Evolutionary conservation across 2,113 vertebrate species (phyloP).

Genomic region (Leucoraja erinaceus): DNA sequence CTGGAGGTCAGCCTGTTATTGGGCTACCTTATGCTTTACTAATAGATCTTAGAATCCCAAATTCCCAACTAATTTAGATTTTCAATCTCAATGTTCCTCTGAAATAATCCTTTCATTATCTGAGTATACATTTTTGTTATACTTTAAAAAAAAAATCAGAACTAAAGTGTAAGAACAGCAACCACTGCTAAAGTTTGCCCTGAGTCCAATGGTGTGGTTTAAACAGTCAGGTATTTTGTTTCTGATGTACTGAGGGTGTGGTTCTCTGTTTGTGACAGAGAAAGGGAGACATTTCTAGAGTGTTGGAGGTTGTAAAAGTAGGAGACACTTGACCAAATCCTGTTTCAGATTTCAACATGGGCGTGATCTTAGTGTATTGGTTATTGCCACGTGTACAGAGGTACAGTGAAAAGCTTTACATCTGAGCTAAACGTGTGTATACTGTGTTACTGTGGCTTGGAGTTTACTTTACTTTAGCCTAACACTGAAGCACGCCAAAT

Average conservation of each 20-base stretch:
- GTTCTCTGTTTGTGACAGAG: background rate
- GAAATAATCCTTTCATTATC: background rate
- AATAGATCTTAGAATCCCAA: background rate
- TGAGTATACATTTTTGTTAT: background rate
- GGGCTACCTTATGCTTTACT: background rate
- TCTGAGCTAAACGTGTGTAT: background rate
- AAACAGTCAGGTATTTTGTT: background rate
- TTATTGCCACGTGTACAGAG: too few species aligned
- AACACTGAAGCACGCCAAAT: background rate
- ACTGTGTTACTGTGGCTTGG: background rate
- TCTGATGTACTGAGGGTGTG: background rate
- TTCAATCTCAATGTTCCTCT: background rate
- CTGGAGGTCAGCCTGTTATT: background rate
- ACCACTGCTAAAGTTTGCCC: background rate
- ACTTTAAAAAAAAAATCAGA: background rate
- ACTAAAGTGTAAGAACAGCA: background rate
- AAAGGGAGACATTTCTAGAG: background rate
- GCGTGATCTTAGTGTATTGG: background rate
- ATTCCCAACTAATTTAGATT: background rate
- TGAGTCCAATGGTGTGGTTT: background rate
- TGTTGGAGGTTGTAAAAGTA: background rate
- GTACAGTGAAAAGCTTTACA: too few species aligned
- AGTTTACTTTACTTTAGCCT: background rate
- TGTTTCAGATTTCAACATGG: background rate
- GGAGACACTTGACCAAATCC: background rate